Evolutionary conservation across 2,888 invertebrate species (phyloP), one percentile per base, ranked within the genome.

Genomic region (Ichneumoninae sp.): DNA sequence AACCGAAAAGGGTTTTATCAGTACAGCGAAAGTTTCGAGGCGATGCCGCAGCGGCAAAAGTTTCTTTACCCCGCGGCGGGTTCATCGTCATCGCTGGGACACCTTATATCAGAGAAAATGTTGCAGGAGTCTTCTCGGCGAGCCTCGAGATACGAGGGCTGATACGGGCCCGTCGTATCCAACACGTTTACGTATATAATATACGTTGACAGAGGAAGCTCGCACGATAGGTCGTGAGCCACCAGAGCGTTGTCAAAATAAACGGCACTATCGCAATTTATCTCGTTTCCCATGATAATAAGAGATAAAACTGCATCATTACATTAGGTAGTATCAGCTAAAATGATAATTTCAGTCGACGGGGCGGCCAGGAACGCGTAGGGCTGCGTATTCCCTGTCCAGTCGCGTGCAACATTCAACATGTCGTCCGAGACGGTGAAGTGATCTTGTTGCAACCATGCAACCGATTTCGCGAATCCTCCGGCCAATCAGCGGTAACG

Each of bases 251-350:
- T 93, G 93, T 93, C 93, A 93, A 93, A 93, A 93, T 93, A 93
- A 93, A 93, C 93, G 91, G 89, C 93, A 93, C 93, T 93, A 93
- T 93, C 93, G 93, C 93, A 91, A 93, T 93, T 93, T 93, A 93
- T 93, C 93, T 93, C 93, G 92, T 93, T 93, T 93, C 93, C 93
- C 93, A 93, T 93, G 93, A 93, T 93, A 93, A 93, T 93, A 93
- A 92, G 92, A 93, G 93, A 93, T 93, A 93, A 93, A 93, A 93
- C 93, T 93, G 93, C 93, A 93, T 93, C 93, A 93, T 93, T 92
- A 93, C 92, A 93, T 93, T 93, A 93, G 92, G 92, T 93, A 93
- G 92, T 93, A 93, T 93, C 93, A 93, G 93, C 92, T 93, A 93
- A 93, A 93, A 93, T 93, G 93, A 93, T 93, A 93, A 93, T 93